These are phyloP conservation scores for Polypedilum pembai DNA, from an alignment of 1,140 invertebrate species.

Conservation along the genomic window DNA sequence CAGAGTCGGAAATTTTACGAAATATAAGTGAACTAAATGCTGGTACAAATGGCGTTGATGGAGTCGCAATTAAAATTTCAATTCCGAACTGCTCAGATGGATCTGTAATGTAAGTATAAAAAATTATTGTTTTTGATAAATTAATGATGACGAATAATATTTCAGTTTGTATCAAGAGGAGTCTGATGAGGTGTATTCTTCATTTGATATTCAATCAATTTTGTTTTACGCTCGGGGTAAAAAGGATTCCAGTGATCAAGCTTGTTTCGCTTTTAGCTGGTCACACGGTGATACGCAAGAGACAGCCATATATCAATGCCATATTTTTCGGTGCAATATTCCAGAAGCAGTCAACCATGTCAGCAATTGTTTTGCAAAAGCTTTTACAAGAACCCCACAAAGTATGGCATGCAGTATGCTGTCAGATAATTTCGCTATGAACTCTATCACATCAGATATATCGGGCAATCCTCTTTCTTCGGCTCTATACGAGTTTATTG, in stretches of 20 bases:
- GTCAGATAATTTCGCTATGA: constrained; percentile 38
- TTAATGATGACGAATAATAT: constrained; percentile 31
- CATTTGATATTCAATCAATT: constrained; percentile 88
- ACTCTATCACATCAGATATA: constrained; percentile 44
- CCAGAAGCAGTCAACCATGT: constrained; percentile 87
- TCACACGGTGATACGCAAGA: constrained; percentile 83
- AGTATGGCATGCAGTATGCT: constrained; percentile 61
- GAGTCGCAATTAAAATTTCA: constrained; percentile 81
- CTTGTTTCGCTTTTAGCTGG: constrained; percentile 97
- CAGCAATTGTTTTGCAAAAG: constrained; percentile 78
- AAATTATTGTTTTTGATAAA: constrained; percentile 30
- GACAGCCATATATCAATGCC: constrained; percentile 88
- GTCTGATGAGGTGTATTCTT: constrained; percentile 74
- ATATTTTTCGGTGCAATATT: constrained; percentile 93
- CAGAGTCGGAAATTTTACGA: constrained; percentile 88
- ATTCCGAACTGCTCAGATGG: constrained; percentile 85
- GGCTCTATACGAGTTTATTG: constrained; percentile 42
- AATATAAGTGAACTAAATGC: constrained; percentile 87
- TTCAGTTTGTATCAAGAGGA: constrained; percentile 79
- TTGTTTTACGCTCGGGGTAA: constrained; percentile 89
- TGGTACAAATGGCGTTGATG: constrained; percentile 47
- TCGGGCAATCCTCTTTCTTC: constrained; percentile 43
- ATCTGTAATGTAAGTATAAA: constrained; percentile 60
- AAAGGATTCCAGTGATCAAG: constrained; percentile 69
- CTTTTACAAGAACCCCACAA: constrained; percentile 73